A percentile compares a stretch with the other conserved stretches of the same genome.
phyloP scores from a whole-genome alignment of 2,113 vertebrate species.

The Mola mola region DNA sequence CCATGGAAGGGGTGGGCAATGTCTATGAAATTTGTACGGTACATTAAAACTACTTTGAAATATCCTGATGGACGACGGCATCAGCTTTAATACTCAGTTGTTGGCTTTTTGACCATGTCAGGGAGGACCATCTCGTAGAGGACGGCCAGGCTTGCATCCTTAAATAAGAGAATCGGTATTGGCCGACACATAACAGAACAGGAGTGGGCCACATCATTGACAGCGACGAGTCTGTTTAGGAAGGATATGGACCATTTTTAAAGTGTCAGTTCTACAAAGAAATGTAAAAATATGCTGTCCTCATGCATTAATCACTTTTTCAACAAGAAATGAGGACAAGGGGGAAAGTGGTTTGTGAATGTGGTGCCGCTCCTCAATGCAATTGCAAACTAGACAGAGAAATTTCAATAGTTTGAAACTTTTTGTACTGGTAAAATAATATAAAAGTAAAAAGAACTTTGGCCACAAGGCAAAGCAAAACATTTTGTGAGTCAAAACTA shows the following conservation, averaged over 20 bases:
- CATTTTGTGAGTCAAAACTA: constrained; percentile 22
- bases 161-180: background rate
- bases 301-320: constrained; percentile 11
- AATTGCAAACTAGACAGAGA: constrained; percentile 18
- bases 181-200: too few species aligned
- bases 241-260: constrained; percentile 18
- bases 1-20: background rate
- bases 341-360: constrained; percentile 10
- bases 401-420: constrained; percentile 34
- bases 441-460: constrained; percentile 27
- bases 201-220: too few species aligned
- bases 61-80: background rate
- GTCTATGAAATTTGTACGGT: constrained; percentile 10
- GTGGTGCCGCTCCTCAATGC: constrained; percentile 1
- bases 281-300: constrained; percentile 17
- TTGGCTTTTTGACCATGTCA: background rate
- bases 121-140: too few species aligned
- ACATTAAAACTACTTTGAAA: background rate
- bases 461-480: background rate
- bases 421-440: constrained; percentile 19
- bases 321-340: constrained; percentile 4
- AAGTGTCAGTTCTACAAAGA: background rate
- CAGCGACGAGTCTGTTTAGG: too few species aligned
- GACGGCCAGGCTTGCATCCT: too few species aligned
- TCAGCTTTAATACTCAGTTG: too few species aligned